A percentile compares a stretch with the other conserved stretches of the same genome.
phyloP scores from a whole-genome alignment of 2,888 invertebrate species.

The Caenorhabditis sp. region DNA sequence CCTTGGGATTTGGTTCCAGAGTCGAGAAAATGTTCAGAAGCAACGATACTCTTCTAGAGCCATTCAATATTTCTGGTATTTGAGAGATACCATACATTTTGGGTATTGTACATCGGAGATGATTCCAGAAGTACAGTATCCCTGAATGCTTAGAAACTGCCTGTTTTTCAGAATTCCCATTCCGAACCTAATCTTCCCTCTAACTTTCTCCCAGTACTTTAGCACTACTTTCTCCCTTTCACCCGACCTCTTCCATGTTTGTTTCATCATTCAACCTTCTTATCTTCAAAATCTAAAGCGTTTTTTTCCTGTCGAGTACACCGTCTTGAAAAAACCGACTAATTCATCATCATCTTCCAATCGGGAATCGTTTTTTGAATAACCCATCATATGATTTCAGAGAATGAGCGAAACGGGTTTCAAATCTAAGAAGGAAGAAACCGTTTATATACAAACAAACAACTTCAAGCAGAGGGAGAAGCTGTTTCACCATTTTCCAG shows the following conservation, averaged over 20 bases:
- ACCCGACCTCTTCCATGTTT: conserved; percentile 44
- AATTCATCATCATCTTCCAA: conserved; percentile 60
- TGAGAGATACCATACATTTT: neutral
- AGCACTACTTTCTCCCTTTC: conserved; percentile 35
- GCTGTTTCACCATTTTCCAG: conserved; percentile 16
- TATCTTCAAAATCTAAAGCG: conserved; percentile 41
- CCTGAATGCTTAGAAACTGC: neutral
- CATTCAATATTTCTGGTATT: no score
- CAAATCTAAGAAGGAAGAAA: conserved; percentile 16
- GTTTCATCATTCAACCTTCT: conserved; percentile 24
- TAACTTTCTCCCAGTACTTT: conserved; percentile 20
- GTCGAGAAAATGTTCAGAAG: no score
- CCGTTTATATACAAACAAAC: conserved; percentile 46
- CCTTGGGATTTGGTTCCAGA: no score
- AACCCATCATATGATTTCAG: conserved; percentile 51
- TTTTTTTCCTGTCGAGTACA: conserved; percentile 44
- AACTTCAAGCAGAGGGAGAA: conserved; percentile 19
- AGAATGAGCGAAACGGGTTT: conserved; percentile 45
- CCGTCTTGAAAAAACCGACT: conserved; percentile 51
- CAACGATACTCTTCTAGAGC: no score
- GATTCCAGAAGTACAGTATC: no score
- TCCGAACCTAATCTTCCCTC: neutral
- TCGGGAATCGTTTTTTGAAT: conserved; percentile 14
- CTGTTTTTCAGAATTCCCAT: neutral
- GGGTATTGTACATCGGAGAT: neutral